These are phyloP conservation scores for Ardeotis arabs DNA, from an alignment of 2,113 vertebrate species.

Conservation along the genomic window DNA sequence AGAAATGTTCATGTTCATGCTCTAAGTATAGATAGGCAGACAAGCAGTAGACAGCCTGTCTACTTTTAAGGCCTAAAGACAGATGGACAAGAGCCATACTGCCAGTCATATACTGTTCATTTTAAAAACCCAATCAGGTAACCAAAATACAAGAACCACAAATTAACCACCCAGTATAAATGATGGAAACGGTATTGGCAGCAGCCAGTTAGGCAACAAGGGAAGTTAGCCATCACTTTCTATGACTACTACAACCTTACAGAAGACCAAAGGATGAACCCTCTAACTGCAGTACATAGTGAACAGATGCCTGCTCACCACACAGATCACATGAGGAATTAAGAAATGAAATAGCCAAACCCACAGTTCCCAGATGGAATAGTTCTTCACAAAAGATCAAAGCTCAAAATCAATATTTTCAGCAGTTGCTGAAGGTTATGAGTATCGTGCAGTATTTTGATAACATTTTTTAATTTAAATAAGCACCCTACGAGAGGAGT, in stretches of 20 bases:
- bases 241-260: neutral
- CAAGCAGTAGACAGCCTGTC: neutral
- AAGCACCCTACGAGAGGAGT: neutral
- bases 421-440: constrained; percentile 7
- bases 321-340: neutral
- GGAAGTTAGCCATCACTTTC: neutral
- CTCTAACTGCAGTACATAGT: neutral
- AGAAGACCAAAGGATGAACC: neutral
- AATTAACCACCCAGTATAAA: neutral
- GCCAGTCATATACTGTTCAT: neutral
- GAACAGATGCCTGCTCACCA: neutral
- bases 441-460: neutral
- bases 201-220: neutral
- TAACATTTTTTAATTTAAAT: constrained; percentile 27
- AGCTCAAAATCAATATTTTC: constrained; percentile 17
- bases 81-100: neutral
- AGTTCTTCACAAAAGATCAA: constrained; percentile 6
- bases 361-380: neutral
- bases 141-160: neutral
- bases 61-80: neutral
- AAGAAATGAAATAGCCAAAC: neutral
- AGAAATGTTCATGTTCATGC: neutral
- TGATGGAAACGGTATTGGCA: neutral
- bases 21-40: neutral
- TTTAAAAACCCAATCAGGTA: neutral